These are phyloP conservation scores for Galeopsomyia nigrocyanea DNA, from an alignment of 2,888 invertebrate genomes.

Conservation along the genomic window DNA sequence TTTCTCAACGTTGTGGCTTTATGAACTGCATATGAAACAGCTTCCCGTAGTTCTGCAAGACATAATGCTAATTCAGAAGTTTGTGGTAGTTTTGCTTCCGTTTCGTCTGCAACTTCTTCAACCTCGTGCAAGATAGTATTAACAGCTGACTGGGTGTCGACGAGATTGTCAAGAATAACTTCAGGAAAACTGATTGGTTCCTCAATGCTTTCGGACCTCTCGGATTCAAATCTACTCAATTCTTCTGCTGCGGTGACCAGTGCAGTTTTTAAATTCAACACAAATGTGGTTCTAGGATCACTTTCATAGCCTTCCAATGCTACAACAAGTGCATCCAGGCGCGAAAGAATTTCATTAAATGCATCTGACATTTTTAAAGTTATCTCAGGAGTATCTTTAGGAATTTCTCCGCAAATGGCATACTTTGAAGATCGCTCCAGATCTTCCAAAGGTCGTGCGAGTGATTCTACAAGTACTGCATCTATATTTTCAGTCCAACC, in stretches of 20 bases:
- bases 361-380: slow-evolving; percentile 52
- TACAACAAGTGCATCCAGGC: slow-evolving; percentile 58
- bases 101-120: slow-evolving; percentile 53
- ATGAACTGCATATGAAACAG: slow-evolving; percentile 60
- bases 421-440: slow-evolving; percentile 48
- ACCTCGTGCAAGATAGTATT: slow-evolving; percentile 57
- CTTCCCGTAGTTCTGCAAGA: slow-evolving; percentile 59
- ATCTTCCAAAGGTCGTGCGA: slow-evolving; percentile 61
- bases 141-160: slow-evolving; percentile 61
- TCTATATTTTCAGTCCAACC: slow-evolving; percentile 61
- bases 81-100: slow-evolving; percentile 46
- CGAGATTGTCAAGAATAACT: slow-evolving; percentile 60
- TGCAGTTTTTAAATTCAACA: slow-evolving; percentile 56
- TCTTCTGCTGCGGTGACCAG: slow-evolving; percentile 52
- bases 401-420: slow-evolving; percentile 32
- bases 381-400: slow-evolving; percentile 33
- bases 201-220: slow-evolving; percentile 30
- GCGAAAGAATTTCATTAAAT: slow-evolving; percentile 57
- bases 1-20: slow-evolving; percentile 60
- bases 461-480: slow-evolving; percentile 62
- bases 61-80: slow-evolving; percentile 55
- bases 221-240: slow-evolving; percentile 47
- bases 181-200: slow-evolving; percentile 56
- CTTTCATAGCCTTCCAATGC: slow-evolving; percentile 61
- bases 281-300: slow-evolving; percentile 57